These are phyloP conservation scores for Macquaria australasica DNA, from an alignment of 2,113 vertebrate species.

Conservation along the genomic window DNA sequence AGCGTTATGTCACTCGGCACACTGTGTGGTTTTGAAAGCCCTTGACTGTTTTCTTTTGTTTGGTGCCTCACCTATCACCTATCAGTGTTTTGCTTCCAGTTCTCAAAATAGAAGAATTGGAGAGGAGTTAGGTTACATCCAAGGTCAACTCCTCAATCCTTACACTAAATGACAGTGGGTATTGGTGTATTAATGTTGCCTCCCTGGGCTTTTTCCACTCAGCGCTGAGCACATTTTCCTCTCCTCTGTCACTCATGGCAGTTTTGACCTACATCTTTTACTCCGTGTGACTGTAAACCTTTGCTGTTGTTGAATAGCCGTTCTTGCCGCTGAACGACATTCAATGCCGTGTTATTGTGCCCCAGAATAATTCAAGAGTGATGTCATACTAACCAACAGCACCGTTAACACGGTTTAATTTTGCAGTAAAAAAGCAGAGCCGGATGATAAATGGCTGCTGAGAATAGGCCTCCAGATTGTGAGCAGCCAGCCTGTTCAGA, in stretches of 20 bases:
- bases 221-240: background rate
- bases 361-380: conserved; percentile 51
- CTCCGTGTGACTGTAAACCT: conserved; percentile 25
- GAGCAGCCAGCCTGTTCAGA: conserved; percentile 31
- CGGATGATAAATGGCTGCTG: conserved; percentile 53
- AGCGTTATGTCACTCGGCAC: conserved; percentile 43
- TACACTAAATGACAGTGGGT: conserved; percentile 19
- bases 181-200: conserved; percentile 2
- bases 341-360: conserved; percentile 28
- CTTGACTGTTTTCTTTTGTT: conserved; percentile 8
- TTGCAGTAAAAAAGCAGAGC: conserved; percentile 11
- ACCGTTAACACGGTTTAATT: conserved; percentile 24
- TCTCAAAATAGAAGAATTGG: conserved; percentile 40
- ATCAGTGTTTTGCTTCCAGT: conserved; percentile 26
- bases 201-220: conserved; percentile 13
- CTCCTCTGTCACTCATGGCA: conserved; percentile 1
- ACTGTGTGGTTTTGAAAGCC: conserved; percentile 3
- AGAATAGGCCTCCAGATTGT: conserved; percentile 30
- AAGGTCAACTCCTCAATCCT: conserved; percentile 31
- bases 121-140: conserved; percentile 38
- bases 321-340: conserved; percentile 11
- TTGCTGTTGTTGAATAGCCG: conserved; percentile 10
- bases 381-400: conserved; percentile 54
- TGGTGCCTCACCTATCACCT: conserved; percentile 17
- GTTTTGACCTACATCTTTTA: conserved; percentile 43